Evolutionary conservation across 2,888 invertebrate genomes (phyloP), one percentile per base, ranked within the genome.

Genomic region (Drosophila paramelanica): DNA sequence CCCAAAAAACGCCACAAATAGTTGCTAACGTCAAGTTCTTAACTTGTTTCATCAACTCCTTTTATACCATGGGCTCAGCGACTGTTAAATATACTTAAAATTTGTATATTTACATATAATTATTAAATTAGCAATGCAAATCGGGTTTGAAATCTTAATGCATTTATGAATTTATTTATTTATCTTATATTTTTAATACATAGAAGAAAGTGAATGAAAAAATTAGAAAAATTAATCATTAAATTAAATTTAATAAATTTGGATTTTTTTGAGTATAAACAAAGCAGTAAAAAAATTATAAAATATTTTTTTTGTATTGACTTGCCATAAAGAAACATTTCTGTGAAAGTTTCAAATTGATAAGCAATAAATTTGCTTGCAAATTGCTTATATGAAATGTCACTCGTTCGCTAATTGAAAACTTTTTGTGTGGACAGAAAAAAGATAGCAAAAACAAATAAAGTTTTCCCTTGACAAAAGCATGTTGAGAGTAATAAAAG

Each of bases 1-100:
- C 27, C 14, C 57, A 56, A 58, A 42, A 52, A 58, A 42, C 14
- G 27, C 13, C 43, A 41, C 36, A 56, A 45, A 60, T 65, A 71
- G 71, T 61, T 52, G 47, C 17, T 53, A 59, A 36, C 67, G 17
- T 64, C 68, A 58, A 76, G 66, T 59, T 46, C 77, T 65, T 52
- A 72, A 62, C 50, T 65, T 71, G 53, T 51, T 56, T 33, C 55
- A 70, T 53, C 61, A 42, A 45, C 41, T 31, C 17, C 56, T 33
- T 58, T 13, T 2, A 11, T 4, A 51, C 59, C 17, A 50, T 67
- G 53, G 58, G 47, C 14, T 45, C 55, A 49, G 56, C 33, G 46
- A 45, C 42, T 7, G 51, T 55, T 51, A 49, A 59, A 42, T 45
- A 47, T 1, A 46, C 23, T 31, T 31, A 8, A 31, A 31, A 31